phyloP scores from a whole-genome alignment of 2,113 vertebrate genomes.

The Seriola quinqueradiata region DNA sequence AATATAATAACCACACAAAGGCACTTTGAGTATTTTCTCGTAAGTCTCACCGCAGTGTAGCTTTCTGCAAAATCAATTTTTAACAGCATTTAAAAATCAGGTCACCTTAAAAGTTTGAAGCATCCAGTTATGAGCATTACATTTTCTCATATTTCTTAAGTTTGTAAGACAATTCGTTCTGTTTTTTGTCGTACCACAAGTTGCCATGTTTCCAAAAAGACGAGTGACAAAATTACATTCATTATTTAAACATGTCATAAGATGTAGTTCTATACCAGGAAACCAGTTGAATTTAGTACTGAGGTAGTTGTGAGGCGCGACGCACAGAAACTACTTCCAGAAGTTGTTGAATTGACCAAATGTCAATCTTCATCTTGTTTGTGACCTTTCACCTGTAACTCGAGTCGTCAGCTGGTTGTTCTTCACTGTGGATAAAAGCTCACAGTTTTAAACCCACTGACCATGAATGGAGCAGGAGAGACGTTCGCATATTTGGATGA shows the following conservation, averaged over 20 bases:
- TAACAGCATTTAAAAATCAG: conserved; percentile 20
- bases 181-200: too few relatives aligned
- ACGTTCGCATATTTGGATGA: conserved; percentile 52
- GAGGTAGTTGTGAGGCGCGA: background rate
- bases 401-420: background rate
- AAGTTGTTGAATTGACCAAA: conserved; percentile 5
- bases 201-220: background rate
- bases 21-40: background rate
- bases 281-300: background rate
- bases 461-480: conserved; percentile 26
- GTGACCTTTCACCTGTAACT: background rate
- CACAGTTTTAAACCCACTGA: conserved; percentile 18
- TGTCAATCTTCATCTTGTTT: background rate
- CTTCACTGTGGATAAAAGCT: conserved; percentile 5
- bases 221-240: background rate
- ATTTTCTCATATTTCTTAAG: background rate
- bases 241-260: background rate
- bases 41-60: background rate
- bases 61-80: background rate
- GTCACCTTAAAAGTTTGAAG: background rate
- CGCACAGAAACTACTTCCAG: background rate
- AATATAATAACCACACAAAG: conserved; percentile 2
- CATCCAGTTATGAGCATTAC: background rate
- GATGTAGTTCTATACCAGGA: background rate
- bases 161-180: background rate